Evolutionary conservation across 2,888 invertebrate species (phyloP).

Genomic region (Hydroisotoma schaefferi): DNA sequence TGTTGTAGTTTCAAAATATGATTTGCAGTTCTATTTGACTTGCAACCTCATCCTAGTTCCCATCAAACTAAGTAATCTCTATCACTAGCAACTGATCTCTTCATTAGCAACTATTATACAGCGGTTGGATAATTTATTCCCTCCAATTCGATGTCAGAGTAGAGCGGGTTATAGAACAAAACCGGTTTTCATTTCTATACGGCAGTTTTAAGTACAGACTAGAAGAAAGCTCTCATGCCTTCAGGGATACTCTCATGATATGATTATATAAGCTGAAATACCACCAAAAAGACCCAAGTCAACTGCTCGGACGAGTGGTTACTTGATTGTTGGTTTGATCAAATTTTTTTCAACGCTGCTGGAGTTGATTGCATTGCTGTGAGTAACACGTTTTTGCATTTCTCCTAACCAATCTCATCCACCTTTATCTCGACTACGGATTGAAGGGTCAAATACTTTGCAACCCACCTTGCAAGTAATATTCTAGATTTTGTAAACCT

Average conservation of each 20-base stretch:
- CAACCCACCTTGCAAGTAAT: no score
- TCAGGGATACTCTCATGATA: no score
- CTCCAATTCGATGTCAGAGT: conserved; percentile 19
- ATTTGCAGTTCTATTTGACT: conserved; percentile 16
- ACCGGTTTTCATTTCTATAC: conserved; percentile 31
- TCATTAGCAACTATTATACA: conserved; percentile 45
- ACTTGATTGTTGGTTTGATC: neutral
- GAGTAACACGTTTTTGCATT: neutral
- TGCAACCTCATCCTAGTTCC: conserved; percentile 28
- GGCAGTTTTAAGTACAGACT: neutral
- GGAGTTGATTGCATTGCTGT: conserved; percentile 3
- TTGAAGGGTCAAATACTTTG: neutral
- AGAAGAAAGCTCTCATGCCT: no score
- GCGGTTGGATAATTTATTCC: conserved; percentile 44
- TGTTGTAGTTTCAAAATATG: neutral
- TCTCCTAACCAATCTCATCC: neutral
- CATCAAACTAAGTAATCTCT: neutral
- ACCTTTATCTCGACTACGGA: neutral
- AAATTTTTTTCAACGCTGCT: neutral
- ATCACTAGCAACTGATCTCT: conserved; percentile 39
- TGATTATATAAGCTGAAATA: no score
- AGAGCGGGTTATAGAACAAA: conserved; percentile 30
- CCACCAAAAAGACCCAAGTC: no score
- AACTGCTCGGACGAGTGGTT: no score
- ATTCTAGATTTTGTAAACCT: no score